A percentile compares a stretch with the other conserved stretches of the same genome.
Conservation (phyloP, 2,888 invertebrate species). For the Acholoe squamosa region DNA sequence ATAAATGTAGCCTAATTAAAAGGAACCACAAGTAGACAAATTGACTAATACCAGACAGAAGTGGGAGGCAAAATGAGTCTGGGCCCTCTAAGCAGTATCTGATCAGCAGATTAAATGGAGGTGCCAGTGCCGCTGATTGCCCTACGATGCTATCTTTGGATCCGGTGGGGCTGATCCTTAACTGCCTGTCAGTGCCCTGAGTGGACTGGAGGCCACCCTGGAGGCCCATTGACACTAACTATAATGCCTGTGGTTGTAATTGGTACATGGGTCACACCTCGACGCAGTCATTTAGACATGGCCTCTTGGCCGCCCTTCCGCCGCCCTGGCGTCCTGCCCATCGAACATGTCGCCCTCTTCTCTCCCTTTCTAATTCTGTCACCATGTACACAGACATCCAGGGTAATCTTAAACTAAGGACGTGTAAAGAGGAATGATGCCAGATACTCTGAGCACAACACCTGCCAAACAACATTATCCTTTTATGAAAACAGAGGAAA, state of each 20-base stretch:
- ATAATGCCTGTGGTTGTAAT: slow-evolving; percentile 32
- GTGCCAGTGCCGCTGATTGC: slow-evolving; percentile 27
- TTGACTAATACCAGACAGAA: neutral
- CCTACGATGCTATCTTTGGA: neutral
- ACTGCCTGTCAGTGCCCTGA: neutral
- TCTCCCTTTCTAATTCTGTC: no score
- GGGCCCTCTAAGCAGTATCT: neutral
- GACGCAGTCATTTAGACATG: slow-evolving; percentile 6
- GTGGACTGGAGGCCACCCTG: neutral
- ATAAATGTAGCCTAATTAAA: neutral
- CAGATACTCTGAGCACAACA: no score
- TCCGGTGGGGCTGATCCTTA: neutral
- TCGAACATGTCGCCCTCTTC: neutral
- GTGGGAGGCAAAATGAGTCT: neutral
- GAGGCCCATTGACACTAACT: slow-evolving; percentile 10
- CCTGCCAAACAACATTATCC: no score
- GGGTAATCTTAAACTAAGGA: no score
- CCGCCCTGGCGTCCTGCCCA: slow-evolving; percentile 25
- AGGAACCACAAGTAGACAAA: neutral
- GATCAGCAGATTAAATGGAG: slow-evolving; percentile 6
- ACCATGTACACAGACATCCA: no score
- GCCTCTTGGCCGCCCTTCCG: neutral
- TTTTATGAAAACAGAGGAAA: no score
- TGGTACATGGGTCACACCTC: slow-evolving; percentile 39
- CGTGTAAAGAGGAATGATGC: no score